Percentiles rank a stretch among this genome's conserved stretches.
phyloP scores from a whole-genome alignment of 2,113 vertebrate genomes.

The Clarias macrocephalus region DNA sequence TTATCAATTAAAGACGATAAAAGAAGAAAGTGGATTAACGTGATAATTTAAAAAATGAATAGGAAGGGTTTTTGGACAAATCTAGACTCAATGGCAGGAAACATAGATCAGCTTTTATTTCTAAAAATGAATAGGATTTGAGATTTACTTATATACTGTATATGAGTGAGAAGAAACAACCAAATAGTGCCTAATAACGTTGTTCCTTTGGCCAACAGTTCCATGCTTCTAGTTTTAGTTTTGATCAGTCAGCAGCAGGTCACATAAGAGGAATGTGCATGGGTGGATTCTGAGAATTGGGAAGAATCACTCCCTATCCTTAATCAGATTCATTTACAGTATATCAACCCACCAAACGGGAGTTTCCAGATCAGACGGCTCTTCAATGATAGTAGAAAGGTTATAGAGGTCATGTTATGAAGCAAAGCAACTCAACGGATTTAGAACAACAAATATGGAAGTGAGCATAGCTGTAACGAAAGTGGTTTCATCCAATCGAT shows the following conservation, averaged over 20 bases:
- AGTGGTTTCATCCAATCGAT: background rate
- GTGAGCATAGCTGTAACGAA: background rate
- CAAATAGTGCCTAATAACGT: background rate
- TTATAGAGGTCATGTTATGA: background rate
- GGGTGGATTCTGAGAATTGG: background rate
- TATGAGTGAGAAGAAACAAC: background rate
- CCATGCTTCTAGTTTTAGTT: background rate
- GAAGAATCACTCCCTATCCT: background rate
- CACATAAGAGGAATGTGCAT: slow-evolving; percentile 20
- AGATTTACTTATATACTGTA: background rate
- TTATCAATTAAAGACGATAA: background rate
- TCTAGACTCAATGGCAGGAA: background rate
- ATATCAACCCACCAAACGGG: background rate
- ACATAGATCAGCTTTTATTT: background rate
- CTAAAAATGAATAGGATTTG: background rate
- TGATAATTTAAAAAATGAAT: background rate
- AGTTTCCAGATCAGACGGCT: background rate
- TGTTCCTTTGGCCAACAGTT: background rate
- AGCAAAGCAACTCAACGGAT: background rate
- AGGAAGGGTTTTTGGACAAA: background rate
- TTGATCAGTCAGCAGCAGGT: background rate
- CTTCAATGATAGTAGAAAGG: background rate
- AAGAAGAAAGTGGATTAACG: background rate
- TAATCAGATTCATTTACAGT: slow-evolving; percentile 1
- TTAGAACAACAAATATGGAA: background rate